A percentile compares a stretch with the other conserved stretches of the same genome.
These are phyloP conservation scores for Nemoura dubitans DNA, from an alignment of 2,888 invertebrate genomes.

Conservation along the genomic window DNA sequence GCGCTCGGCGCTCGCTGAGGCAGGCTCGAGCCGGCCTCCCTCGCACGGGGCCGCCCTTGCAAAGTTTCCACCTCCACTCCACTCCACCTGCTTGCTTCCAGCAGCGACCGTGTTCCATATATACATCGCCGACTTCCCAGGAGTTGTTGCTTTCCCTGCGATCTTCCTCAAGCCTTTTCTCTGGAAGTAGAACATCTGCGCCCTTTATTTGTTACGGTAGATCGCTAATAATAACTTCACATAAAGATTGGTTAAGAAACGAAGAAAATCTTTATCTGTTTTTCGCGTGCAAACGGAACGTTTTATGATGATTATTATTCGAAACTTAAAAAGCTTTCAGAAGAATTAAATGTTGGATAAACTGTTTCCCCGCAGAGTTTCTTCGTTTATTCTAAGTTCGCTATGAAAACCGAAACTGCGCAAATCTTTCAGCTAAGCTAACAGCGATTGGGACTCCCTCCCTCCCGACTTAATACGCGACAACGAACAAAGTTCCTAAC, in stretches of 20 bases:
- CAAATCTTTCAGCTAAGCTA: constrained; percentile 22
- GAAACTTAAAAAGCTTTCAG: constrained; percentile 21
- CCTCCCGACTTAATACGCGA: neutral
- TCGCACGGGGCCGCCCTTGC: too few species aligned
- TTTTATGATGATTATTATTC: constrained; percentile 13
- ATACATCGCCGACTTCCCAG: too few species aligned
- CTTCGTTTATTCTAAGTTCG: constrained; percentile 12
- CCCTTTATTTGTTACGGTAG: neutral
- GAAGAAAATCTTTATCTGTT: neutral
- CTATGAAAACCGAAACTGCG: constrained; percentile 12
- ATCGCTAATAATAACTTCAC: constrained; percentile 12
- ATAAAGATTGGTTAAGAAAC: constrained; percentile 12
- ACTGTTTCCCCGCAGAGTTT: neutral
- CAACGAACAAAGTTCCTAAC: neutral
- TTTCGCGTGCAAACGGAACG: constrained; percentile 15
- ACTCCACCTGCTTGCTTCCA: neutral
- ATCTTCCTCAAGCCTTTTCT: neutral
- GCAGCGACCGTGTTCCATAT: neutral
- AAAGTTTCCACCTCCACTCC: neutral
- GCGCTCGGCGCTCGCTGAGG: neutral
- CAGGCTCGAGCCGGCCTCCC: neutral
- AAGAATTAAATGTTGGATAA: constrained; percentile 7
- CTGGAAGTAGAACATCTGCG: neutral
- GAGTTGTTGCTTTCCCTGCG: too few species aligned
- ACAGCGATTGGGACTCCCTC: neutral